Evolutionary conservation across 1,140 invertebrate genomes (phyloP).

Genomic region (Rhyacophila brunnea): DNA sequence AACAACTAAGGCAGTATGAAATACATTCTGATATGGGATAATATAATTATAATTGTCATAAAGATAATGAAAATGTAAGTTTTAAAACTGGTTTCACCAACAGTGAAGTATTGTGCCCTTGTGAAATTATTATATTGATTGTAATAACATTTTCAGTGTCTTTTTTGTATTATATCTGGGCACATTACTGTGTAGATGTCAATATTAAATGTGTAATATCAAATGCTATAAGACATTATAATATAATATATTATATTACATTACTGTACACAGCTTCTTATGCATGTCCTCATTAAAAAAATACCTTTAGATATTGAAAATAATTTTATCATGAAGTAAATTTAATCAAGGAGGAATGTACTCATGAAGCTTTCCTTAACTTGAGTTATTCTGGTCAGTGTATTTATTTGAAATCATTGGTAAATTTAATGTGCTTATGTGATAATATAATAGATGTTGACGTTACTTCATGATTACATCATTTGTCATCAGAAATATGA

Average conservation of each 20-base stretch:
- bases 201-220: conserved; percentile 19
- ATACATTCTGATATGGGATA: not conserved
- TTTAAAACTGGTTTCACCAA: conserved; percentile 1
- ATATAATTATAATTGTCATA: not conserved
- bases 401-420: no score
- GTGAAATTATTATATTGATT: conserved; percentile 19
- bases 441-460: conserved; percentile 1
- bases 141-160: conserved; percentile 2
- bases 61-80: conserved; percentile 1
- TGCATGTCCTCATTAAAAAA: conserved; percentile 14
- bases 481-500: not conserved
- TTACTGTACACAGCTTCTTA: conserved; percentile 1
- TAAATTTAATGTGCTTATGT: not conserved
- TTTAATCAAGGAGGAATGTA: not conserved
- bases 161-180: conserved; percentile 15
- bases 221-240: conserved; percentile 12
- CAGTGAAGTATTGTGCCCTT: conserved; percentile 26
- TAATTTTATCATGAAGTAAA: not conserved
- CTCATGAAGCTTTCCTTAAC: not conserved
- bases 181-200: conserved; percentile 29
- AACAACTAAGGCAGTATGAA: not conserved
- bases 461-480: not conserved
- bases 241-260: conserved; percentile 3
- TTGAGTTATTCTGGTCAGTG: no score
- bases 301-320: not conserved